A percentile compares a stretch with the other conserved stretches of the same genome.
phyloP scores from a whole-genome alignment of 2,797 vertebrate species.

The Falco berigora region DNA sequence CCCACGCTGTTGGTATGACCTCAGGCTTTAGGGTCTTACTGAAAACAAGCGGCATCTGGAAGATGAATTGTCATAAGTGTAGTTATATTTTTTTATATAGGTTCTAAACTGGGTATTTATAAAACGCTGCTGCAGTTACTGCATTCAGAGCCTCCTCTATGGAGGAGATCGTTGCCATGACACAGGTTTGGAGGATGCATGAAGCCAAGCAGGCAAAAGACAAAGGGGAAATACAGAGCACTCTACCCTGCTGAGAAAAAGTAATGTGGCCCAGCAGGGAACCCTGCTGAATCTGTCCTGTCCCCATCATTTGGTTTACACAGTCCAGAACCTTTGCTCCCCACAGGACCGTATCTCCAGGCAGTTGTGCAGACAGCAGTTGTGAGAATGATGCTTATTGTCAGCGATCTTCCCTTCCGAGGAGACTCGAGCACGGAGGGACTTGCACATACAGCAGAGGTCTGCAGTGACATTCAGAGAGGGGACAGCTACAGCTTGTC shows the following conservation, averaged over 20 bases:
- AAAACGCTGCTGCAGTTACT: background rate
- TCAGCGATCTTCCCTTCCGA: background rate
- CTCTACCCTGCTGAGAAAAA: background rate
- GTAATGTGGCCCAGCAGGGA: background rate
- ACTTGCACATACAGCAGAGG: rapidly evolving
- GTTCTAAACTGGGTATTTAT: background rate
- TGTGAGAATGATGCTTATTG: background rate
- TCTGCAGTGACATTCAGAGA: background rate
- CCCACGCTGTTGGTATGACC: background rate
- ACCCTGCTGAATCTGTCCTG: background rate
- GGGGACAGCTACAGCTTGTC: background rate
- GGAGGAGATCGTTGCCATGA: background rate
- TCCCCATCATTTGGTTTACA: background rate
- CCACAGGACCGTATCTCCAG: background rate
- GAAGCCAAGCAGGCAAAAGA: background rate
- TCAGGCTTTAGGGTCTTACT: background rate
- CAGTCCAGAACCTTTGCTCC: background rate
- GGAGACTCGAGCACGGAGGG: background rate
- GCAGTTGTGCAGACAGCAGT: background rate
- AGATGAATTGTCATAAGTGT: rapidly evolving
- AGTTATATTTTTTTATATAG: background rate
- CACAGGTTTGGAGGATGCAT: background rate
- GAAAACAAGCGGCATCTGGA: background rate
- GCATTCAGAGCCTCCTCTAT: background rate
- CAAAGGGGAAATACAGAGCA: background rate